Evolutionary conservation across 2,797 vertebrate genomes (phyloP), one percentile per base, ranked within the genome.

Genomic region (Pseudochromis fuscus): DNA sequence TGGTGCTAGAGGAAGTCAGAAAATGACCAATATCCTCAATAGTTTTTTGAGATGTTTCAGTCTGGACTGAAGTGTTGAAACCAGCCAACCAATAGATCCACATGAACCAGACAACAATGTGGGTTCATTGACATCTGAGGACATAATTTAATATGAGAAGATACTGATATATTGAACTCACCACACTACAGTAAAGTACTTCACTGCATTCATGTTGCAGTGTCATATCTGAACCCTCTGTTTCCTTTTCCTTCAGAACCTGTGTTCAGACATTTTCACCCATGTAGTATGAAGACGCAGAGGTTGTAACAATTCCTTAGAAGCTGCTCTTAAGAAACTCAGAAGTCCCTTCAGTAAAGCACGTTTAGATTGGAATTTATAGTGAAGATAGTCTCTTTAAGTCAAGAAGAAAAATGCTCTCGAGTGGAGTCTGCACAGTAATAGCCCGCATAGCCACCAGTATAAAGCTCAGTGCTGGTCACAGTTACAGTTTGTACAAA

Each of bases 401-500:
- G 24, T 55, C 25, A 63, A 51, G 56, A 50, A 33, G 33, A 71
- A 67, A 37, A 40, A 55, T 60, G 46, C 37, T 24, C 23, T 40
- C 35, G n/a, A 53, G 40, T 53, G 21, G 9, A 23, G 38, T 63
- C 56, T 55, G 42, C 42, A 50, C 42, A 50, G 25, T 55, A 70
- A 44, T 13, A 42, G 28, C 45, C 27, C 31, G 13, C 33, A 28
- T 18, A 27, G 42, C 27, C 23, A 2, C 13, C 35, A 33, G 38
- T 10, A 70, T 28, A 60, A 67, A 63, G 30, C 42, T 68, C 21
- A 33, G 50, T 19, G 40, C 21, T 31, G 48, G 44, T 69, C 58
- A 53, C 25, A 7, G 49, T 55, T 50, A 45, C 19, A 50, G 42
- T 42, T 40, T 28, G n/a, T 59, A 24, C 52, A 67, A 74, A 72